These are phyloP conservation scores for Gallinago stenura DNA, from an alignment of 2,797 vertebrate species.

Conservation along the genomic window DNA sequence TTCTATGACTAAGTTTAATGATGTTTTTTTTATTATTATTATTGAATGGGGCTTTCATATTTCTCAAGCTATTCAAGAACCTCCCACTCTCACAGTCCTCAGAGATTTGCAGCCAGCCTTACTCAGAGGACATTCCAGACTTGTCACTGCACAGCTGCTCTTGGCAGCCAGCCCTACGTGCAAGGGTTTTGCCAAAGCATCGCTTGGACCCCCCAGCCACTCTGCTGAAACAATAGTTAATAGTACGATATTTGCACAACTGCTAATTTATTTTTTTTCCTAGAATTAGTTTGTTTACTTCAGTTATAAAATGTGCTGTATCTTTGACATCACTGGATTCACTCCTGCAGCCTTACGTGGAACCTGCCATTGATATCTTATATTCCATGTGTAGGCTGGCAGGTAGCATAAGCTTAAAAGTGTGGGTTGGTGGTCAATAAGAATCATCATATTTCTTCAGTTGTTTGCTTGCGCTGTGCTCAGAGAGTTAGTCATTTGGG, in stretches of 20 bases:
- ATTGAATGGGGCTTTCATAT: constrained; percentile 63
- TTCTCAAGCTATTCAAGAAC: constrained; percentile 55
- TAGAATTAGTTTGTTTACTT: constrained; percentile 1
- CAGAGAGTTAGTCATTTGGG: not conserved
- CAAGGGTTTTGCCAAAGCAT: constrained; percentile 3
- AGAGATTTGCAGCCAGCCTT: constrained; percentile 47
- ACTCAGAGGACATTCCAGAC: constrained; percentile 67
- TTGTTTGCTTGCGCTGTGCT: not conserved
- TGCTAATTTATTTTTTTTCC: not conserved
- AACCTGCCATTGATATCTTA: not conserved
- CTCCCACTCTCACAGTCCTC: constrained; percentile 16
- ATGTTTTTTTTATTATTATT: constrained; percentile 33
- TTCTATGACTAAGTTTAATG: constrained; percentile 74
- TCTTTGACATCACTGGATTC: not conserved
- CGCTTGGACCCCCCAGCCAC: not conserved
- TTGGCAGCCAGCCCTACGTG: constrained; percentile 2
- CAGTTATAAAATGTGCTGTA: not conserved
- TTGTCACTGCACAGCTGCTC: constrained; percentile 50
- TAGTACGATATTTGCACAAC: not conserved
- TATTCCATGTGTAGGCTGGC: not conserved
- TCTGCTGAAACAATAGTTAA: constrained; percentile 5
- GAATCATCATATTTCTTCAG: not conserved
- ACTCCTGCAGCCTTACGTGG: not conserved
- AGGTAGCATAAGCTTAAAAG: not conserved
- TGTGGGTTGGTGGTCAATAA: not conserved